Evolutionary conservation across 2,113 vertebrate species (phyloP), one percentile per base, ranked within the genome.

Genomic region (Chunga burmeisteri): DNA sequence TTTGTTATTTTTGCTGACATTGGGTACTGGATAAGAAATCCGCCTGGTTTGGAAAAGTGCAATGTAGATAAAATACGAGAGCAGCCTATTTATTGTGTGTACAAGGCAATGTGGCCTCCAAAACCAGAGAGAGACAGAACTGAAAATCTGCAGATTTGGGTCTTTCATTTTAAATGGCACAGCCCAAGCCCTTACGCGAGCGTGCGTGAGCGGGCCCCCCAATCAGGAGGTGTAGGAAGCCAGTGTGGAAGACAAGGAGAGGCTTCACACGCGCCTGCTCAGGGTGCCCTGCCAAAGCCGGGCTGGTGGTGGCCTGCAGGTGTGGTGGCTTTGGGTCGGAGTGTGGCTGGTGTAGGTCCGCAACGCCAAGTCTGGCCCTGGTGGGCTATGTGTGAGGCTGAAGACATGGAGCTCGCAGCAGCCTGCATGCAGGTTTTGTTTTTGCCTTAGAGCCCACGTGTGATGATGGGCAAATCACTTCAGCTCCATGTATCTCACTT

Each of bases 351-450:
- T 17, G 17, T 19, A 47, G 40, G 40, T 52, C 71, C 82, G 27
- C 42, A 61, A 2, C 0, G 0, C 32, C 3, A 7, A 61, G 44
- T 20, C 10, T 2, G 6, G 52, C 32, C 34, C 15, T 0, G 0
- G 26, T 3, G 16, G 16, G 22, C 55, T 46, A 27, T 13, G 26
- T n/a, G 49, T 1, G 3, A 40, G 61, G 34, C 65, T 93, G 70
- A 40, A 62, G 30, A 29, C 2, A 0, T 11, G 44, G 26, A 36
- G 49, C 73, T 90, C 1, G 1, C 70, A 74, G 38, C 30, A 52
- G 27, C 72, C 27, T 70, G 63, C 11, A 10, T 81, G 16, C 50
- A 66, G 56, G 27, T 61, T 75, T 83, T 71, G 11, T 38, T 50
- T 80, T 71, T 72, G 44, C 38, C 50, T n/a, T 56, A 55, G 19